phyloP scores from a whole-genome alignment of 1,140 invertebrate genomes.

The Leptinotarsa defecta region DNA sequence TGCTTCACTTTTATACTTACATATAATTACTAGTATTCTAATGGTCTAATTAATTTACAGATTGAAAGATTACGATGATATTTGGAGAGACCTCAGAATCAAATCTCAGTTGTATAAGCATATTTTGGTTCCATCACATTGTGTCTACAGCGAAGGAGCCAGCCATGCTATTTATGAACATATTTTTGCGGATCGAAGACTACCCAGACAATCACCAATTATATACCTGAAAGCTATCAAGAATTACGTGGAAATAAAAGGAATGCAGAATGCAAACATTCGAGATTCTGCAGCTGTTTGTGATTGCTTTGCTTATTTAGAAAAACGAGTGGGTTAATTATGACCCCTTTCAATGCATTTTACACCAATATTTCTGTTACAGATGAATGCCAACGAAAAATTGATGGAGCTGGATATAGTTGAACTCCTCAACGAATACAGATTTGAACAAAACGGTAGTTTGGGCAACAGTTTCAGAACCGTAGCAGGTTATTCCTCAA shows the following conservation, averaged over 20 bases:
- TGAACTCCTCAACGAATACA: conserved; percentile 66
- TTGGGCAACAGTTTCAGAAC: conserved; percentile 82
- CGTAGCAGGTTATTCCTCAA: conserved; percentile 85
- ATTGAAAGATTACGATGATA: conserved; percentile 69
- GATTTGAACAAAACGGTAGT: conserved; percentile 71
- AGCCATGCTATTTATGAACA: conserved; percentile 76
- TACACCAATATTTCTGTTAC: conserved; percentile 13
- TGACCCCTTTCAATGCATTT: neutral
- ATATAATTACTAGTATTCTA: too few relatives aligned
- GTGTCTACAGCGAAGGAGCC: conserved; percentile 71
- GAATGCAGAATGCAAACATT: conserved; percentile 86
- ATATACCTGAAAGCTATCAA: conserved; percentile 84
- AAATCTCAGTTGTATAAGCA: conserved; percentile 68
- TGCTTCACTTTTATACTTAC: too few relatives aligned
- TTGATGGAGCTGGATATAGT: conserved; percentile 75
- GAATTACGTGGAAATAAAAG: conserved; percentile 80
- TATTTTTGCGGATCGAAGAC: conserved; percentile 64
- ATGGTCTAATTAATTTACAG: conserved; percentile 55
- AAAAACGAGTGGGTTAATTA: conserved; percentile 62
- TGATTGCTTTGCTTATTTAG: conserved; percentile 86
- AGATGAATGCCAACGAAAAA: conserved; percentile 43
- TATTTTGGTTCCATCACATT: conserved; percentile 73
- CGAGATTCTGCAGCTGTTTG: conserved; percentile 88
- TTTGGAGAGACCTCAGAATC: conserved; percentile 73
- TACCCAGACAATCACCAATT: conserved; percentile 72